phyloP scores from a whole-genome alignment of 1,140 invertebrate genomes.

The Diorhabda carinulata region DNA sequence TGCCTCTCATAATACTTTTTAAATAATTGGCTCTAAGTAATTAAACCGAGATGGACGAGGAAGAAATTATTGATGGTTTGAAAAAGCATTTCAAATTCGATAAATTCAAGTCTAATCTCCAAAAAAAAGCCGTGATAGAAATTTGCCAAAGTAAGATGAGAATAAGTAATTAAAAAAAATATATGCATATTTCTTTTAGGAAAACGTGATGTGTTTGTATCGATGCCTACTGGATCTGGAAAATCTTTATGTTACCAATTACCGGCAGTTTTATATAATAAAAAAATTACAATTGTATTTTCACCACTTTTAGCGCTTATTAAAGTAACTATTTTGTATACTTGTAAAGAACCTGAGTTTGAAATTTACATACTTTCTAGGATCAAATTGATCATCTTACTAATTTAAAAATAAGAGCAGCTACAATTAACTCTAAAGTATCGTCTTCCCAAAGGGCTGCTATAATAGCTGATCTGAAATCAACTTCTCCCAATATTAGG shows the following conservation, averaged over 20 bases:
- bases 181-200: conserved; percentile 49
- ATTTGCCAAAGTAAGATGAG: conserved; percentile 38
- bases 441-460: conserved; percentile 64
- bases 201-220: conserved; percentile 73
- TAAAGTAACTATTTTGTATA: conserved; percentile 46
- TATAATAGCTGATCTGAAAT: conserved; percentile 70
- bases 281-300: conserved; percentile 80
- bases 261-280: conserved; percentile 71
- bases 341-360: not conserved
- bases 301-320: conserved; percentile 90
- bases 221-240: conserved; percentile 93
- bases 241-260: conserved; percentile 94
- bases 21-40: too few relatives aligned
- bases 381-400: conserved; percentile 72
- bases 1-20: too few relatives aligned
- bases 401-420: conserved; percentile 68
- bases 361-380: conserved; percentile 39
- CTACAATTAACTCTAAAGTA: conserved; percentile 88
- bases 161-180: conserved; percentile 9
- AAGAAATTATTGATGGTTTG: conserved; percentile 31
- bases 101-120: conserved; percentile 42
- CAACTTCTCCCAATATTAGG: conserved; percentile 58
- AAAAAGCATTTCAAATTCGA: conserved; percentile 43
- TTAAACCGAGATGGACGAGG: conserved; percentile 28
- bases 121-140: conserved; percentile 40